These are phyloP conservation scores for Odontothrips loti DNA, from an alignment of 2,888 invertebrate genomes.

Conservation along the genomic window DNA sequence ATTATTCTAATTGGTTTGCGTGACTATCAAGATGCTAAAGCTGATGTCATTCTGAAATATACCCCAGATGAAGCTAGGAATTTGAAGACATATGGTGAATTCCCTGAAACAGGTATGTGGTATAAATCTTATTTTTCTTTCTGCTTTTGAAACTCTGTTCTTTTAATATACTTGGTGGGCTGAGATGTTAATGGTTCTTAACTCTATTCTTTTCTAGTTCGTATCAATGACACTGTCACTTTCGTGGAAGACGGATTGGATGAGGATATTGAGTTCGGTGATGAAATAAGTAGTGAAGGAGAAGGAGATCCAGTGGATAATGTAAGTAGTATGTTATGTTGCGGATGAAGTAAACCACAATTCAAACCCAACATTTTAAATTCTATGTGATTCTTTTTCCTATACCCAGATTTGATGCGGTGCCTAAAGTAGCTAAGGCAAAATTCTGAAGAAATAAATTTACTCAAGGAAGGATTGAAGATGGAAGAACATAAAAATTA, in stretches of 20 bases:
- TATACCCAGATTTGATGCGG: background rate
- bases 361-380: background rate
- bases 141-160: background rate
- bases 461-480: too few relatives aligned
- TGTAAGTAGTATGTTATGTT: constrained; percentile 42
- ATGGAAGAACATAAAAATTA: too few relatives aligned
- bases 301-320: constrained; percentile 60
- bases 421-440: too few relatives aligned
- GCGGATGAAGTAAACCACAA: background rate
- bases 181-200: constrained; percentile 2
- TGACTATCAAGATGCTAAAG: constrained; percentile 96
- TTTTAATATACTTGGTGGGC: constrained; percentile 28
- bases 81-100: constrained; percentile 97
- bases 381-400: background rate
- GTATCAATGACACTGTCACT: constrained; percentile 94
- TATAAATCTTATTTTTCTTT: background rate
- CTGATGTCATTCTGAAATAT: constrained; percentile 98
- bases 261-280: constrained; percentile 95
- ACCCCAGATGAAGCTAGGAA: constrained; percentile 98
- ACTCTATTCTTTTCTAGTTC: constrained; percentile 53
- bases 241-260: constrained; percentile 93
- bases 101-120: constrained; percentile 79
- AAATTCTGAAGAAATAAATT: too few relatives aligned
- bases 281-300: constrained; percentile 88
- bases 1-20: constrained; percentile 96